These are phyloP conservation scores for Bombyx mandarina DNA, from an alignment of 1,140 invertebrate species.

Conservation along the genomic window DNA sequence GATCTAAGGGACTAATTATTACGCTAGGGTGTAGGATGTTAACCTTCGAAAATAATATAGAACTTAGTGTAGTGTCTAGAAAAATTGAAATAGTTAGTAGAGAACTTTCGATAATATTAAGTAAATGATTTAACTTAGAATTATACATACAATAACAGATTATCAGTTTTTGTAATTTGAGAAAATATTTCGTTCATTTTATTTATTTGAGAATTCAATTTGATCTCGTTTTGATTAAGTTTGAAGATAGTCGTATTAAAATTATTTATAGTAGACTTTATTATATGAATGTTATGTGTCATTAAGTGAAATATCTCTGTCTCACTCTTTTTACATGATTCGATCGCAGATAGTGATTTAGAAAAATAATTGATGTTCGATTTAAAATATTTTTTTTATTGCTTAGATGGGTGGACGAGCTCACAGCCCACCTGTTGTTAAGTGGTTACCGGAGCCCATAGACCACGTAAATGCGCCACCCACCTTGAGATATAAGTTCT, in stretches of 20 bases:
- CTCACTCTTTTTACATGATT: conserved; percentile 11
- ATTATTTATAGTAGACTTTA: conserved; percentile 9
- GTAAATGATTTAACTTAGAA: conserved; percentile 4
- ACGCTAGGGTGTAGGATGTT: conserved; percentile 22
- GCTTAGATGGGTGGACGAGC: too few species aligned
- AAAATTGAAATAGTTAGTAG: conserved; percentile 15
- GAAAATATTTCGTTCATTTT: too few species aligned
- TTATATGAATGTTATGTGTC: conserved; percentile 16
- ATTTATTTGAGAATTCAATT: conserved; percentile 13
- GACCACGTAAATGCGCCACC: too few species aligned
- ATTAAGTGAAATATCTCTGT: conserved; percentile 13
- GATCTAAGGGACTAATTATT: conserved; percentile 5
- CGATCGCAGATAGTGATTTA: conserved; percentile 7
- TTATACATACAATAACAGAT: conserved; percentile 7
- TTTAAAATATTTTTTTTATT: too few species aligned
- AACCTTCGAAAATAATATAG: conserved; percentile 18
- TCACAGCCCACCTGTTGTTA: too few species aligned
- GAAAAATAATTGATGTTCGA: too few species aligned
- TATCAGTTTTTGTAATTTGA: conserved; percentile 1
- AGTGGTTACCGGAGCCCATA: too few species aligned
- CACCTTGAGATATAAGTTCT: too few species aligned
- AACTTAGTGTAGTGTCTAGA: conserved; percentile 15
- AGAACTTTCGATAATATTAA: conserved; percentile 21
- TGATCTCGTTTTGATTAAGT: conserved; percentile 16
- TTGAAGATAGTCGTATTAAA: conserved; percentile 10